Conservation (phyloP, 2,888 invertebrate genomes). For the Bombyx huttoni region DNA sequence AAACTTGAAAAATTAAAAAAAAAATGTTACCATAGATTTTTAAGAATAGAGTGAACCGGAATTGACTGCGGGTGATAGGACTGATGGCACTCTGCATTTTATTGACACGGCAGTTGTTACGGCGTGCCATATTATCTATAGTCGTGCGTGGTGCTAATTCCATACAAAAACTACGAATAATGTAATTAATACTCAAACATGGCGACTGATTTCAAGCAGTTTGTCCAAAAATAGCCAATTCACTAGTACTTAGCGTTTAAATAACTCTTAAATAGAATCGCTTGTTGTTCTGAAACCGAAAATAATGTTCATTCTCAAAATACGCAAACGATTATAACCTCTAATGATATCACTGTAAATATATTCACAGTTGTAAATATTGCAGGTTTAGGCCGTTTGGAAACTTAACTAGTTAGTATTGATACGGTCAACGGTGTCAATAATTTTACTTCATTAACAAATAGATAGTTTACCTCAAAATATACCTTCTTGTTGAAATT, state of each 20-base stretch:
- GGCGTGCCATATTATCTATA: slow-evolving; percentile 42
- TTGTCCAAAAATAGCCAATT: slow-evolving; percentile 25
- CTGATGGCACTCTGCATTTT: slow-evolving; percentile 30
- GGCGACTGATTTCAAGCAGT: slow-evolving; percentile 6
- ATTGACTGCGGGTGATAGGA: slow-evolving; percentile 46
- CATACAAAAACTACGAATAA: neutral
- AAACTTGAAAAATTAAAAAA: neutral
- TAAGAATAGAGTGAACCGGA: slow-evolving; percentile 22
- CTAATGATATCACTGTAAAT: slow-evolving; percentile 21
- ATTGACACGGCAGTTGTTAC: slow-evolving; percentile 18
- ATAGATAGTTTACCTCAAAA: slow-evolving; percentile 5
- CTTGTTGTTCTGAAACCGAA: neutral
- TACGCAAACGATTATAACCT: neutral
- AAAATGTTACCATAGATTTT: slow-evolving; percentile 22
- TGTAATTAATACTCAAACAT: slow-evolving; percentile 16
- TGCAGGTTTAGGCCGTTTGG: slow-evolving; percentile 7
- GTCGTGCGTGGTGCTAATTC: slow-evolving; percentile 32
- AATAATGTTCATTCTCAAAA: neutral
- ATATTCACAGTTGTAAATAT: slow-evolving; percentile 23
- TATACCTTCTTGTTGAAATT: neutral
- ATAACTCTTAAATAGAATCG: slow-evolving; percentile 8
- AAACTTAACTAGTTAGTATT: slow-evolving; percentile 23
- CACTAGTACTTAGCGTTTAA: slow-evolving; percentile 18
- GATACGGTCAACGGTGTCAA: too few relatives aligned
- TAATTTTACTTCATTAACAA: neutral